phyloP scores from a whole-genome alignment of 92 coral and sea anemone species.

The Phenganax subtilis region DNA sequence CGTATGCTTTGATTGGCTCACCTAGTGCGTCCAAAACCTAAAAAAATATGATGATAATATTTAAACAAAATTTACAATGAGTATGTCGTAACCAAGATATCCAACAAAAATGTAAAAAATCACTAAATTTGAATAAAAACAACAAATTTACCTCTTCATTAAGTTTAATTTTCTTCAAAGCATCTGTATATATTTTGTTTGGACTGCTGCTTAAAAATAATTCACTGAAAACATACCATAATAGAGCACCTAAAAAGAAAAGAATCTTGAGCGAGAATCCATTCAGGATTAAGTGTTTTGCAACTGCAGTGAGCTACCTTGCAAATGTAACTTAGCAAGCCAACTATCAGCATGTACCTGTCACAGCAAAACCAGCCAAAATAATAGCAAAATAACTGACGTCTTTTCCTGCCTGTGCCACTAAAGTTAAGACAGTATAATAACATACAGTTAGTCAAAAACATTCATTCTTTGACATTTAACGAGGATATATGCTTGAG shows the following conservation, averaged over 20 bases:
- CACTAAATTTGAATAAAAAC: background rate
- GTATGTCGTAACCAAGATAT: background rate
- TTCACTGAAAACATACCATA: conserved; percentile 92
- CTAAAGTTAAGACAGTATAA: conserved; percentile 38
- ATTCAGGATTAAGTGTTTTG: background rate
- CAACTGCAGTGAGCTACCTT: background rate
- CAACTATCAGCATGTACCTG: conserved; percentile 51
- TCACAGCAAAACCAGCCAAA: conserved; percentile 89
- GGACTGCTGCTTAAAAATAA: conserved; percentile 88
- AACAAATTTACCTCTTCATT: conserved; percentile 63
- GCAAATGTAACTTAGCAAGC: background rate
- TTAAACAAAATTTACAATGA: conserved; percentile 47
- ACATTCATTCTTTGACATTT: background rate
- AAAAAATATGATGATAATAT: background rate
- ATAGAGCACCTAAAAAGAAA: conserved; percentile 60
- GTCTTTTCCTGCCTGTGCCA: conserved; percentile 94
- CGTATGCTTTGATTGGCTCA: conserved; percentile 93
- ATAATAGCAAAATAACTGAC: conserved; percentile 84
- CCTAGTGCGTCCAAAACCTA: conserved; percentile 87
- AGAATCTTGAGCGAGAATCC: background rate
- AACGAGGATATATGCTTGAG: background rate
- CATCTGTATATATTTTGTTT: conserved; percentile 84
- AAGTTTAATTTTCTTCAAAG: conserved; percentile 76
- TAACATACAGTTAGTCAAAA: background rate
- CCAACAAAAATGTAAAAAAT: background rate